phyloP scores from a whole-genome alignment of 2,888 invertebrate genomes.

The Xanthorhoe designata region DNA sequence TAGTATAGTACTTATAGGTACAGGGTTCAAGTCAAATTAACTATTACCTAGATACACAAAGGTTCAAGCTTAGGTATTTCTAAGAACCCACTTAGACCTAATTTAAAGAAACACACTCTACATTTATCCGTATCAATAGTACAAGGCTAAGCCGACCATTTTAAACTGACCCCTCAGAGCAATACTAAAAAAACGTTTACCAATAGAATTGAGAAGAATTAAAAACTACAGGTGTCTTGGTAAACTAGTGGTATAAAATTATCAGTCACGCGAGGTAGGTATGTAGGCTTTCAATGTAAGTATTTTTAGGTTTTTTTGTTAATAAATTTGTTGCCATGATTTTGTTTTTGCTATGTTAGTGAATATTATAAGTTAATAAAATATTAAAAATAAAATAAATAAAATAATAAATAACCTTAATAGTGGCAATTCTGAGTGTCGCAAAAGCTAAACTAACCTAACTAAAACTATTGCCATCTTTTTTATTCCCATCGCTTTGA shows the following conservation, averaged over 20 bases:
- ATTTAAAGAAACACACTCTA: constrained; percentile 4
- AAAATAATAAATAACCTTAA: too few species aligned
- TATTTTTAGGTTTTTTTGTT: not conserved
- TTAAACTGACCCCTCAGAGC: constrained; percentile 11
- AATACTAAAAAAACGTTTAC: constrained; percentile 5
- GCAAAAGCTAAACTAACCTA: too few species aligned
- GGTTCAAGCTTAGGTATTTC: not conserved
- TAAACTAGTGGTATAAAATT: constrained; percentile 10
- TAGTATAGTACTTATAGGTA: too few species aligned
- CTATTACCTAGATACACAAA: not conserved
- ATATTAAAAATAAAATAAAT: too few species aligned
- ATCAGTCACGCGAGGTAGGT: constrained; percentile 16
- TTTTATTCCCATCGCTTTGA: too few species aligned
- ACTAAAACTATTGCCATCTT: too few species aligned
- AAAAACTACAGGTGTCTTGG: constrained; percentile 9
- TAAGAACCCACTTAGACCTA: not conserved
- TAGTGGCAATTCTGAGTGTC: too few species aligned
- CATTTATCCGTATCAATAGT: constrained; percentile 1
- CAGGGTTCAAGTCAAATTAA: too few species aligned
- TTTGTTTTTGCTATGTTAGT: not conserved
- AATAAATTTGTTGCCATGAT: not conserved
- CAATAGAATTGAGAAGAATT: not conserved
- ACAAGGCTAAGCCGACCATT: constrained; percentile 20
- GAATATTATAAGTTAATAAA: not conserved
- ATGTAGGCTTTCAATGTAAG: not conserved